Percentiles rank a stretch among this genome's conserved stretches.
phyloP scores from a whole-genome alignment of 2,113 vertebrate genomes.

The Aphelocoma coerulescens region DNA sequence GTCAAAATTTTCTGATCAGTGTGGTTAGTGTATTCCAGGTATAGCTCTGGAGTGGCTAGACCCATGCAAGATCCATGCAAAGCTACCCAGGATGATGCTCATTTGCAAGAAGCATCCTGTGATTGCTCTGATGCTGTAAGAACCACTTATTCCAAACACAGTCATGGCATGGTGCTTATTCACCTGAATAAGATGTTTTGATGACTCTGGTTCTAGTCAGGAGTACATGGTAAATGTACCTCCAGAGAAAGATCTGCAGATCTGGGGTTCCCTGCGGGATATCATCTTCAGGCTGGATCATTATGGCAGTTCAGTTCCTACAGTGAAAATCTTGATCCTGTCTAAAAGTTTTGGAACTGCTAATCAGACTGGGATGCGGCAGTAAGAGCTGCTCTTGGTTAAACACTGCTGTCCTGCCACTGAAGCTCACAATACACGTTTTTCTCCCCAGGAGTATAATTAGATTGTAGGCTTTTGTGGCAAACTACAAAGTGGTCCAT shows the following conservation, averaged over 20 bases:
- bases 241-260: neutral
- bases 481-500: neutral
- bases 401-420: neutral
- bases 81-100: neutral
- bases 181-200: neutral
- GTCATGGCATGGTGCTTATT: neutral
- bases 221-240: neutral
- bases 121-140: neutral
- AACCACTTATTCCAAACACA: neutral
- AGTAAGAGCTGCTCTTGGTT: neutral
- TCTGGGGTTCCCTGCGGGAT: neutral
- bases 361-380: neutral
- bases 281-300: neutral
- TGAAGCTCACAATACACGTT: neutral
- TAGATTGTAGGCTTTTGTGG: neutral
- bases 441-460: conserved; percentile 1
- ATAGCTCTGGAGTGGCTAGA: neutral
- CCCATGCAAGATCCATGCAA: neutral
- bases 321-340: neutral
- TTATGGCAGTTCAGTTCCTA: neutral
- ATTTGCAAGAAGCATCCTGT: neutral
- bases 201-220: neutral
- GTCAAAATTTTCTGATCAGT: neutral
- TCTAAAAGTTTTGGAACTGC: neutral
- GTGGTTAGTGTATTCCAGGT: neutral